Evolutionary conservation across 2,888 invertebrate genomes (phyloP).

Genomic region (Athetis lepigone): DNA sequence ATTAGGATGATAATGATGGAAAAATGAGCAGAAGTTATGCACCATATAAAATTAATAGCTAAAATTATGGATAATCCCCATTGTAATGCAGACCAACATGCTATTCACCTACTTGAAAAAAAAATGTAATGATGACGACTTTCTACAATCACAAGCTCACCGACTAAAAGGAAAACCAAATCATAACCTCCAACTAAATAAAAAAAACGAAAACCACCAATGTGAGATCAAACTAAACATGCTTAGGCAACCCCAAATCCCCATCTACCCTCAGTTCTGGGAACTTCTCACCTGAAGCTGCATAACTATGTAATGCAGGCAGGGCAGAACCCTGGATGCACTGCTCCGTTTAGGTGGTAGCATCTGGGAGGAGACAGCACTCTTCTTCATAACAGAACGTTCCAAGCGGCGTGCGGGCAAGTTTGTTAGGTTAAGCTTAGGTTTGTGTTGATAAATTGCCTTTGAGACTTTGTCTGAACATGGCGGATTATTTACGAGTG

Average conservation of each 20-base stretch:
- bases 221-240: conserved; percentile 15
- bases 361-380: conserved; percentile 87
- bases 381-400: conserved; percentile 77
- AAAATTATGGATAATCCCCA: neutral
- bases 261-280: conserved; percentile 76
- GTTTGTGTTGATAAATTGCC: conserved; percentile 56
- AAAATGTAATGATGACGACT: neutral
- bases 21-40: neutral
- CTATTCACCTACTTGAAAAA: no score
- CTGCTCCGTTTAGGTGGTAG: conserved; percentile 86
- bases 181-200: neutral
- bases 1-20: neutral
- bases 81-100: neutral
- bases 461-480: no score
- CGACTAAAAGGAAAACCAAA: conserved; percentile 4
- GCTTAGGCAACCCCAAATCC: conserved; percentile 60
- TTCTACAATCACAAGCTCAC: neutral
- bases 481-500: no score
- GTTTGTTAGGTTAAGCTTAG: conserved; percentile 64
- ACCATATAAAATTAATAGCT: neutral
- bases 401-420: conserved; percentile 80
- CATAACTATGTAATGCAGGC: conserved; percentile 86
- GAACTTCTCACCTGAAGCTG: conserved; percentile 89
- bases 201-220: conserved; percentile 1
- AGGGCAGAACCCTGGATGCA: conserved; percentile 83